These are phyloP conservation scores for Eupithecia abbreviata DNA, from an alignment of 2,888 invertebrate species.

Conservation along the genomic window DNA sequence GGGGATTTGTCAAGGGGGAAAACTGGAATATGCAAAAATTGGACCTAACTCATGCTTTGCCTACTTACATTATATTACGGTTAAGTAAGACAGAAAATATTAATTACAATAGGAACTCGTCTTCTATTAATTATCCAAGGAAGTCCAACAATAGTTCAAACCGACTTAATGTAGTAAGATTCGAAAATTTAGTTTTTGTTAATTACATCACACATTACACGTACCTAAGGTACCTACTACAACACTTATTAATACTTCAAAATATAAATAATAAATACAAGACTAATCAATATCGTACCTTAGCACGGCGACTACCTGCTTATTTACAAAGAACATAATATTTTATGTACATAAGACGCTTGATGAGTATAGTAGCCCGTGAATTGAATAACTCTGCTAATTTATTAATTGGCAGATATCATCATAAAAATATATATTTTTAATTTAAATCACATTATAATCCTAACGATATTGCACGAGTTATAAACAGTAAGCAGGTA, in stretches of 20 bases:
- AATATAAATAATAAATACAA: background rate
- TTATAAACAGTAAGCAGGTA: background rate
- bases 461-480: background rate
- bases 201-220: background rate
- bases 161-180: background rate
- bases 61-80: background rate
- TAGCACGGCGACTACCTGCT: too few relatives aligned
- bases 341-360: too few relatives aligned
- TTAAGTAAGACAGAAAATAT: background rate
- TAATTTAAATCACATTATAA: background rate
- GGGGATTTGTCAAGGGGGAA: too few relatives aligned
- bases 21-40: too few relatives aligned
- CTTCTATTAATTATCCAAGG: background rate
- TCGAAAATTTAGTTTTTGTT: background rate
- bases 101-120: constrained; percentile 1
- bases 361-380: background rate
- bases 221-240: background rate
- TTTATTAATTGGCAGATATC: background rate
- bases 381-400: background rate
- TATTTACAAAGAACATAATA: too few relatives aligned
- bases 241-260: background rate
- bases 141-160: background rate
- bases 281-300: background rate
- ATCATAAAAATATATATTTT: background rate
- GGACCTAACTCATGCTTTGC: too few relatives aligned